Evolutionary conservation across 2,797 vertebrate species (phyloP).

Genomic region (Mormyrops boulengeri): DNA sequence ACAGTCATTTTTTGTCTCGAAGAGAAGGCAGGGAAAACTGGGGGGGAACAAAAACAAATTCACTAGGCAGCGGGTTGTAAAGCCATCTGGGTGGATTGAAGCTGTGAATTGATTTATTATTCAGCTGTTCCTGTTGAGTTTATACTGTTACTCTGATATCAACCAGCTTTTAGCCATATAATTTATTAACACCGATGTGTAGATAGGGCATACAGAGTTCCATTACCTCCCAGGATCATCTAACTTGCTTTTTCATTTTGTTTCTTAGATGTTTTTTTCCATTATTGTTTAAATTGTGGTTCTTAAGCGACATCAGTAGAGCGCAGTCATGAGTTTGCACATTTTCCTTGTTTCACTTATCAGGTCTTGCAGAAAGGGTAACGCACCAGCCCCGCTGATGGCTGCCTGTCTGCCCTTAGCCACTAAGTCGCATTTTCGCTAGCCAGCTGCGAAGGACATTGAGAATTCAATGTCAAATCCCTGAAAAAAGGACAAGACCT

Average conservation of each 20-base stretch:
- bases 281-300: background rate
- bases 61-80: background rate
- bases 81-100: slow-evolving; percentile 2
- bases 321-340: background rate
- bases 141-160: background rate
- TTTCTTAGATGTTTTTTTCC: background rate
- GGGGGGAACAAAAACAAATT: background rate
- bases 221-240: background rate
- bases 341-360: background rate
- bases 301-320: background rate
- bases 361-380: background rate
- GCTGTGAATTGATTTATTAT: slow-evolving; percentile 2
- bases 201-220: background rate
- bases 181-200: background rate
- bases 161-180: background rate
- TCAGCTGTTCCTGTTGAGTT: background rate
- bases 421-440: background rate
- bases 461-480: background rate
- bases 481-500: background rate
- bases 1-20: background rate
- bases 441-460: background rate
- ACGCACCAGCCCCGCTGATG: background rate
- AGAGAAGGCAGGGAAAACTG: background rate
- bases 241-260: slow-evolving; percentile 8
- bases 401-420: background rate